These are phyloP conservation scores for Pterocles orientalis DNA, from an alignment of 2,113 vertebrate genomes.

Conservation along the genomic window DNA sequence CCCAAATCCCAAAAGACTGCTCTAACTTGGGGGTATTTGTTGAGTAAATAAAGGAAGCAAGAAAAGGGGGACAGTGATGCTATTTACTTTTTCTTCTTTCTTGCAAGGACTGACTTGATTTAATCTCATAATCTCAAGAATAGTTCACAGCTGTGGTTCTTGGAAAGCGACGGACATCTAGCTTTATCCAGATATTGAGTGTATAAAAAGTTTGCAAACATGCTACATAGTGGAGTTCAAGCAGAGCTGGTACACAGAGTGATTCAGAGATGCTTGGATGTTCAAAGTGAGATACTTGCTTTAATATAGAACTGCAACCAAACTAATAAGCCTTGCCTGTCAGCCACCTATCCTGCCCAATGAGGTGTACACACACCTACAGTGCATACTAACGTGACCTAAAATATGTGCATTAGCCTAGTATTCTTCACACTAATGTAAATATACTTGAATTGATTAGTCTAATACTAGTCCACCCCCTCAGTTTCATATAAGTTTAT, in stretches of 20 bases:
- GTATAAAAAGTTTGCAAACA: not conserved
- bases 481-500: not conserved
- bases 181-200: not conserved
- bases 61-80: not conserved
- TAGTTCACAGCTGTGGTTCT: not conserved
- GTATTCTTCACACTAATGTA: not conserved
- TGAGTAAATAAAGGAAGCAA: not conserved
- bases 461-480: not conserved
- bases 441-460: not conserved
- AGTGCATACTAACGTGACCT: fast-evolving
- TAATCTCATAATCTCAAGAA: not conserved
- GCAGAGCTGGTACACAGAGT: not conserved
- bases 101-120: not conserved
- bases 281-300: not conserved
- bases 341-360: not conserved
- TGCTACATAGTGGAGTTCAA: not conserved
- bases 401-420: not conserved
- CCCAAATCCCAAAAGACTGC: not conserved
- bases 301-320: not conserved
- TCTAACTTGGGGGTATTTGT: not conserved
- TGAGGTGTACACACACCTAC: not conserved
- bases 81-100: not conserved
- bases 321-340: not conserved
- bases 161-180: not conserved
- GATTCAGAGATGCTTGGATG: not conserved